Conservation (phyloP, 30 jellyfish, hydroid and myxozoan genomes). For the Euphysa ruthae region DNA sequence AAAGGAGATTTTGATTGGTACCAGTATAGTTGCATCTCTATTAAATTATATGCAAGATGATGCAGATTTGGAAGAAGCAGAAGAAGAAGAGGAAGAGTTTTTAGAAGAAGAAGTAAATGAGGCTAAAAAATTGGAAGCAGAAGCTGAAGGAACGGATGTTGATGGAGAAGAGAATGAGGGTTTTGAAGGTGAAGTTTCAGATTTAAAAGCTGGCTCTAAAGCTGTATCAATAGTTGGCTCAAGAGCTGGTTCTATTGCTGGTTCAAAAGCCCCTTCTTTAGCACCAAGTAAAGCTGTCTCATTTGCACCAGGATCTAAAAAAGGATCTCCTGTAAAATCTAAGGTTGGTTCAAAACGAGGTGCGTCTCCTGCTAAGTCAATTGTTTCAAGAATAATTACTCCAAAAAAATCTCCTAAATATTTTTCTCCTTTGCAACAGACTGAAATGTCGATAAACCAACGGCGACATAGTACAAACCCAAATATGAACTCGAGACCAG, state of each 20-base stretch:
- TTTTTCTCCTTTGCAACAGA: slow-evolving; percentile 1
- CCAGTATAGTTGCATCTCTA: slow-evolving; percentile 22
- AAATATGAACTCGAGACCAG: neutral
- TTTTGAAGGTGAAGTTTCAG: slow-evolving; percentile 1
- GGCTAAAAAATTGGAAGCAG: neutral
- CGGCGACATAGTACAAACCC: slow-evolving; percentile 10
- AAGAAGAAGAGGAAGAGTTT: neutral
- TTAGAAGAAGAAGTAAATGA: slow-evolving; percentile 4
- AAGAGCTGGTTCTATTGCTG: neutral
- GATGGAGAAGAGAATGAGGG: slow-evolving; percentile 1
- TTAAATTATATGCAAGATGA: slow-evolving; percentile 12
- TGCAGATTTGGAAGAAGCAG: slow-evolving; percentile 20
- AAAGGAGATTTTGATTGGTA: slow-evolving; percentile 30
- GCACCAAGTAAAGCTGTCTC: slow-evolving; percentile 34
- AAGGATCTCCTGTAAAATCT: slow-evolving; percentile 13
- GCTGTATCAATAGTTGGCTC: neutral
- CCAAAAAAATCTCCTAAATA: neutral
- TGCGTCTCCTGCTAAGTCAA: neutral
- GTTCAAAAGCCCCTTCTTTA: slow-evolving; percentile 24
- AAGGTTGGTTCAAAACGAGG: neutral
- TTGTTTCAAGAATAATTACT: neutral
- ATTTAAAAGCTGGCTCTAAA: neutral
- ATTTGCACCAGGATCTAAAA: slow-evolving; percentile 13
- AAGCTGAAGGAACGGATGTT: neutral
- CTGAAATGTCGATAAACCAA: slow-evolving; percentile 4